Percentiles rank a stretch among this genome's conserved stretches.
These are phyloP conservation scores for Odontomyia ornata DNA, from an alignment of 2,888 invertebrate species.

Conservation along the genomic window DNA sequence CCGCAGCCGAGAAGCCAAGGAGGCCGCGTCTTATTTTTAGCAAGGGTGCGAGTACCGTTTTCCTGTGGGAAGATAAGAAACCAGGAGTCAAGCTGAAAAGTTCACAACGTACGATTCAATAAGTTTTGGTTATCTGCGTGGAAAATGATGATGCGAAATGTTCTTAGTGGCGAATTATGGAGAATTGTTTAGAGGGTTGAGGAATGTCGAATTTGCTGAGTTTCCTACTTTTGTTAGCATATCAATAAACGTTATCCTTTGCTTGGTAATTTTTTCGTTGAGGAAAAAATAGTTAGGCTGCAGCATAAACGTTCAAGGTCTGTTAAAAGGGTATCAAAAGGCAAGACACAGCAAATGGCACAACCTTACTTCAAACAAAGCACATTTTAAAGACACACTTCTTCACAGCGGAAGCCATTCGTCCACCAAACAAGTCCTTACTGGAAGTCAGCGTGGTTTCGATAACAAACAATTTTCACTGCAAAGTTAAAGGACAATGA, in stretches of 20 bases:
- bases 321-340: not conserved
- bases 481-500: not conserved
- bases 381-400: slow-evolving; percentile 1
- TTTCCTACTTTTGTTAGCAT: not conserved
- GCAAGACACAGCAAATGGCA: not conserved
- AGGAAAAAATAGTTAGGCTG: too few relatives aligned
- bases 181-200: not conserved
- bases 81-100: slow-evolving; percentile 27
- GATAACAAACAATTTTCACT: not conserved
- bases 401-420: not conserved
- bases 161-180: not conserved
- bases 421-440: not conserved
- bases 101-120: slow-evolving; percentile 17
- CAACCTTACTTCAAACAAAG: not conserved
- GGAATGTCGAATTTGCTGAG: not conserved
- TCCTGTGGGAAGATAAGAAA: slow-evolving; percentile 25
- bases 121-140: not conserved
- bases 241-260: not conserved
- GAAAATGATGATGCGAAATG: slow-evolving; percentile 29
- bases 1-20: not conserved
- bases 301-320: too few relatives aligned
- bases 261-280: not conserved
- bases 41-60: not conserved
- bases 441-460: slow-evolving; percentile 2
- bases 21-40: not conserved